phyloP scores from a whole-genome alignment of 1,140 invertebrate species.

The Spodoptera litura region DNA sequence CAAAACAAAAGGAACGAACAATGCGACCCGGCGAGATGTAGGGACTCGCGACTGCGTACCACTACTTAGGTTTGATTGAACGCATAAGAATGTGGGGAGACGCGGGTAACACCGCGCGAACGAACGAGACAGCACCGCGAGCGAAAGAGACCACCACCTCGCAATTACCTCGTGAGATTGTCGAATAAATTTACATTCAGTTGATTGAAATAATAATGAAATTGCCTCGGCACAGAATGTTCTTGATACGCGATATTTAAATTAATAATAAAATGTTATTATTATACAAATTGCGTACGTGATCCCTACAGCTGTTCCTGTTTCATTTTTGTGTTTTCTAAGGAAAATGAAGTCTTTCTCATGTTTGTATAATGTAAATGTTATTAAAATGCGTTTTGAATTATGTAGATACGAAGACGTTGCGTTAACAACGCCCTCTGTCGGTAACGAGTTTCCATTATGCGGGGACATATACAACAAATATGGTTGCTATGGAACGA shows the following conservation, averaged over 20 bases:
- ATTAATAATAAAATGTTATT: constrained; percentile 86
- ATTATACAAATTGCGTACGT: constrained; percentile 75
- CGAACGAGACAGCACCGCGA: constrained; percentile 56
- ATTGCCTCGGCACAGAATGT: constrained; percentile 81
- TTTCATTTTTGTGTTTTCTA: constrained; percentile 72
- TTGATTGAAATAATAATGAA: constrained; percentile 86
- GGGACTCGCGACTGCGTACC: constrained; percentile 61
- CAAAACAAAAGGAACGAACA: constrained; percentile 76
- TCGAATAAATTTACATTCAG: constrained; percentile 86
- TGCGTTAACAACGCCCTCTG: not conserved
- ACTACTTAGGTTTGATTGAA: constrained; percentile 83
- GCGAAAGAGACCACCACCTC: constrained; percentile 70
- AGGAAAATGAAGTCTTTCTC: constrained; percentile 56
- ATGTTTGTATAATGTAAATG: constrained; percentile 72
- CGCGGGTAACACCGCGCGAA: constrained; percentile 60
- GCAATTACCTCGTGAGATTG: constrained; percentile 85
- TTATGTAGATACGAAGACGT: not conserved
- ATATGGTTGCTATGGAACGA: not conserved
- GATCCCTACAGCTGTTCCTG: constrained; percentile 45
- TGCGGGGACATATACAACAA: not conserved
- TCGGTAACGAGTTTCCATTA: not conserved
- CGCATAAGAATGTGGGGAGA: constrained; percentile 80
- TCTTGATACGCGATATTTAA: constrained; percentile 80
- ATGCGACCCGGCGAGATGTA: constrained; percentile 67
- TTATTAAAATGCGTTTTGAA: constrained; percentile 5